Conservation (phyloP, 2,113 vertebrate genomes). For the Holacanthus passer region DNA sequence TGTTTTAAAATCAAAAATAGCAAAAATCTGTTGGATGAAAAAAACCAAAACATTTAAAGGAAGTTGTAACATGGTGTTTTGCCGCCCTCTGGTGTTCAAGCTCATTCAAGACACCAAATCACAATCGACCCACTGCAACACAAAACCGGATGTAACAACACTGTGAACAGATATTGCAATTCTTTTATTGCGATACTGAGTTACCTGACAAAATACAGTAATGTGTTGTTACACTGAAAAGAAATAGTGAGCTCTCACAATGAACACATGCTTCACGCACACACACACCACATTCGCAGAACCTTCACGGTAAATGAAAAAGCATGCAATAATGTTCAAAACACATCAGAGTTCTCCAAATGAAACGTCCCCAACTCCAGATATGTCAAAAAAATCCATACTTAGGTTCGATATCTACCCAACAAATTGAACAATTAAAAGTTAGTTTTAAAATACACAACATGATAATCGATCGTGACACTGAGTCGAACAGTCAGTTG, state of each 20-base stretch:
- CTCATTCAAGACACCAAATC: background rate
- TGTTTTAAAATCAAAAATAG: background rate
- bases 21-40: background rate
- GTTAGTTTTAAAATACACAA: conserved; percentile 68
- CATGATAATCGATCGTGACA: conserved; percentile 47
- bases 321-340: conserved; percentile 80
- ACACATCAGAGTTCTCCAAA: conserved; percentile 49
- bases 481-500: conserved; percentile 66
- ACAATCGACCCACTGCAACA: background rate
- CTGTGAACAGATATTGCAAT: conserved; percentile 65
- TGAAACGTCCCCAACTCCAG: conserved; percentile 49
- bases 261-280: conserved; percentile 80
- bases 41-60: background rate
- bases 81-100: conserved; percentile 59
- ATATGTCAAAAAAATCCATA: conserved; percentile 51
- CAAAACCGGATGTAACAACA: conserved; percentile 25
- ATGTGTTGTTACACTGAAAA: conserved; percentile 72
- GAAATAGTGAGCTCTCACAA: conserved; percentile 72
- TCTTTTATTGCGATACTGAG: conserved; percentile 77
- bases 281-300: conserved; percentile 70
- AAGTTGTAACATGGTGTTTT: background rate
- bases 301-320: conserved; percentile 73
- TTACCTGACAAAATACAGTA: conserved; percentile 76
- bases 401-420: conserved; percentile 66
- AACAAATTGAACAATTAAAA: conserved; percentile 67